Evolutionary conservation across 2,113 vertebrate genomes (phyloP).

Genomic region (Urocitellus parryii): DNA sequence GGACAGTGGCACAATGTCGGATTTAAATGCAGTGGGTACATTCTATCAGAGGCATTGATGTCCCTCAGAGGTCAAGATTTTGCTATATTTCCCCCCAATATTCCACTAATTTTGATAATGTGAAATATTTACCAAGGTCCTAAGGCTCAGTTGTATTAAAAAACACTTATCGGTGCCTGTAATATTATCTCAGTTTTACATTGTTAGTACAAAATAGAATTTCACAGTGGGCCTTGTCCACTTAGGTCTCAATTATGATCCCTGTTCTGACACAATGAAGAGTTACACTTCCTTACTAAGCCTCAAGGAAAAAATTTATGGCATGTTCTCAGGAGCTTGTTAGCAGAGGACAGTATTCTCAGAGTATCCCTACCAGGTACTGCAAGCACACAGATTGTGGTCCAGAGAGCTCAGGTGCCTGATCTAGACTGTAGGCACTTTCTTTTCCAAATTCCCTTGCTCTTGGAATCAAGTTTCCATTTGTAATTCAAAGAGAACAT

Average conservation of each 20-base stretch:
- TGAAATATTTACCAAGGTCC: background rate
- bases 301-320: background rate
- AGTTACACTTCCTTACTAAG: background rate
- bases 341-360: background rate
- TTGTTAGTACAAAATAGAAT: background rate
- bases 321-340: background rate
- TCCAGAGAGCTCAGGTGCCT: background rate
- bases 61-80: background rate
- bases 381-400: background rate
- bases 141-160: background rate
- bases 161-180: background rate
- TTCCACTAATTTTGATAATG: background rate
- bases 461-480: background rate
- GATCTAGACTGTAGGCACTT: background rate
- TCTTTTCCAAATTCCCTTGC: background rate
- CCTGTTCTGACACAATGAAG: background rate
- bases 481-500: constrained; percentile 56
- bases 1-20: no score
- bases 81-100: background rate
- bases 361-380: background rate
- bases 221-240: background rate
- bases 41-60: background rate
- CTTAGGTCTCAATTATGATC: background rate
- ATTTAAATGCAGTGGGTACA: background rate
- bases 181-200: background rate